These are phyloP conservation scores for Aurelia aurita complex sp. Pacific DNA, from an alignment of 30 jellyfish, hydroid and myxozoan genomes.

Conservation along the genomic window DNA sequence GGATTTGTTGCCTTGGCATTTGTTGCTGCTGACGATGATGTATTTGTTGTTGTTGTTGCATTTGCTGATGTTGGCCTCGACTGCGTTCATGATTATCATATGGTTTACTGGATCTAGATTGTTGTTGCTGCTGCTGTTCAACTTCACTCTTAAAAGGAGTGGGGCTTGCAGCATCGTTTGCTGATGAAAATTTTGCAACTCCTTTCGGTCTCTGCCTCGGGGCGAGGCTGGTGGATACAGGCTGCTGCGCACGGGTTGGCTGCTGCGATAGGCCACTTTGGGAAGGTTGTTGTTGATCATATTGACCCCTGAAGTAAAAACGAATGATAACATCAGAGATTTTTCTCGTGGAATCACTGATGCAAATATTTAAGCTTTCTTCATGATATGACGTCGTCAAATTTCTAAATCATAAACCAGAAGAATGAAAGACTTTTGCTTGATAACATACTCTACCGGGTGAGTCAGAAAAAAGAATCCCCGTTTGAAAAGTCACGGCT, in stretches of 20 bases:
- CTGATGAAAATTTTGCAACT: conserved; percentile 61
- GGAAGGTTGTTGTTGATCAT: conserved; percentile 24
- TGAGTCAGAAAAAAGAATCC: too few relatives aligned
- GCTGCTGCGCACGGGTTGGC: conserved; percentile 68
- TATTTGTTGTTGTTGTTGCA: conserved; percentile 38
- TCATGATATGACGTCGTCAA: too few relatives aligned
- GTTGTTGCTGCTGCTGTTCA: conserved; percentile 46
- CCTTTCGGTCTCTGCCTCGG: conserved; percentile 99
- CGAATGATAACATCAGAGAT: too few relatives aligned
- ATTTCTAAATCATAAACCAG: too few relatives aligned
- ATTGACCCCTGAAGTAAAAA: too few relatives aligned
- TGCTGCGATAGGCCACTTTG: conserved; percentile 37
- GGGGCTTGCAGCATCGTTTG: conserved; percentile 71
- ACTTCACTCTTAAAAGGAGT: conserved; percentile 75
- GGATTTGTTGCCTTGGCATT: conserved; percentile 49
- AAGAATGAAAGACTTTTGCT: too few relatives aligned
- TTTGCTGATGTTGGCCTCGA: conserved; percentile 46
- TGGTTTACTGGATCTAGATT: conserved; percentile 20
- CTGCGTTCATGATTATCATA: conserved; percentile 20
- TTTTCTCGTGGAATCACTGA: too few relatives aligned
- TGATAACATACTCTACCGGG: too few relatives aligned
- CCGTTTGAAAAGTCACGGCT: too few relatives aligned
- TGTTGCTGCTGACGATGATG: conserved; percentile 72
- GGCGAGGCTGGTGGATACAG: conserved; percentile 92
- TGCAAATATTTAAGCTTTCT: too few relatives aligned